These are phyloP conservation scores for Patella depressa DNA, from an alignment of 2,888 invertebrate genomes.

Conservation along the genomic window DNA sequence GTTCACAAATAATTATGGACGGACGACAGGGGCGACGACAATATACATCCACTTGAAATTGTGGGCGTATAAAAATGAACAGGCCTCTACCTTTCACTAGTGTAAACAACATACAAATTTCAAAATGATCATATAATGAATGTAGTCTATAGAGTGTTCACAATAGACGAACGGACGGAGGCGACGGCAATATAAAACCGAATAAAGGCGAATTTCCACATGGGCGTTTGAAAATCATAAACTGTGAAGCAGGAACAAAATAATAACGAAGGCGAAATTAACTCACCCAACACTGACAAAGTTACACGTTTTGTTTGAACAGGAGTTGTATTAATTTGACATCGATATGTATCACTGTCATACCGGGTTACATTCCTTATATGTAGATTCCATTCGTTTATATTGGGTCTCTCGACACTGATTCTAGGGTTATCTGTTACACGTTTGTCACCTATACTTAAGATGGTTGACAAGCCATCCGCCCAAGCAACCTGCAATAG, in stretches of 20 bases:
- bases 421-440: conserved; percentile 65
- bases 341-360: conserved; percentile 65
- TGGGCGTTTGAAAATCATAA: too few relatives aligned
- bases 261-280: conserved; percentile 71
- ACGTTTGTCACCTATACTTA: conserved; percentile 58
- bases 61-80: too few relatives aligned
- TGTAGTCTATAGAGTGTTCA: too few relatives aligned
- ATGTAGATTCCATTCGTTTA: conserved; percentile 64
- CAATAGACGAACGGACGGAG: too few relatives aligned
- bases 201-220: too few relatives aligned
- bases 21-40: too few relatives aligned
- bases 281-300: conserved; percentile 61
- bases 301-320: conserved; percentile 56
- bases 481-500: conserved; percentile 62
- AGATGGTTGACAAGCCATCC: conserved; percentile 52
- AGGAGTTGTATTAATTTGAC: conserved; percentile 64
- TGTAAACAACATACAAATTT: too few relatives aligned
- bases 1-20: too few relatives aligned
- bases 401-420: conserved; percentile 59
- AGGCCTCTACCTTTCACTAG: too few relatives aligned
- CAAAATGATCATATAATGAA: too few relatives aligned
- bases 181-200: too few relatives aligned
- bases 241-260: not conserved
- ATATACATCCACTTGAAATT: too few relatives aligned
- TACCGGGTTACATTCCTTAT: conserved; percentile 59